Evolutionary conservation across 1,140 invertebrate genomes (phyloP), one percentile per base, ranked within the genome.

Genomic region (Drosophila ambigua): DNA sequence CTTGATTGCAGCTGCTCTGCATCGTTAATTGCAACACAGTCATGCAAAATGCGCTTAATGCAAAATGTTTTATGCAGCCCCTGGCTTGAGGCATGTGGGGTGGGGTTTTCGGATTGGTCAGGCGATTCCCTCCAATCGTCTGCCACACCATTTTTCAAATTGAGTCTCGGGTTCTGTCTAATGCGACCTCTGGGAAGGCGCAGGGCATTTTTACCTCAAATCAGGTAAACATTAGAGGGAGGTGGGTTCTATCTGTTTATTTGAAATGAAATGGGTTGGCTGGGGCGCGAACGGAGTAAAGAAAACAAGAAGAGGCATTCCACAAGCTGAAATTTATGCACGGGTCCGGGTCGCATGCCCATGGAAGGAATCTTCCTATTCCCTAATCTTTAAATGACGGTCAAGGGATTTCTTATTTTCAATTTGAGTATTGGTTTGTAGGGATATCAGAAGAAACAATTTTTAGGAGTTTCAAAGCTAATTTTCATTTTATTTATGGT

Each of bases 101-200:
- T 23, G 28, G 26, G 24, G 9, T 35, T 35, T 8, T 20, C 20
- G 43, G 8, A 9, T 39, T 54, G 23, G 7, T 4, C 7, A 15
- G 23, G 28, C n/a, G 39, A 13, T n/a, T 41, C 65, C 39, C 49
- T 57, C 6, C 51, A 57, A 24, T 54, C 63, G 61, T 54, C 78
- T 82, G 75, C 88, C 75, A 79, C 83, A 79, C 75, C 46, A 87
- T 88, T 87, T 87, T 75, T 76, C 83, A 88, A 87, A 82, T 66
- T 78, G 59, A 74, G 62, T 81, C 75, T 71, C 58, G 67, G 44
- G 28, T 50, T 46, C 71, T 57, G 57, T 82, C 68, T 82, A 76
- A 87, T 83, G 79, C 64, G 59, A 69, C 82, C 82, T 72, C 55
- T 61, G 82, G 80, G 76, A 83, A 52, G 62, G 39, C 58, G 11